Percentiles rank a stretch among this genome's conserved stretches.
Evolutionary conservation across 2,797 vertebrate genomes (phyloP).

Genomic region (Myotis daubentonii): DNA sequence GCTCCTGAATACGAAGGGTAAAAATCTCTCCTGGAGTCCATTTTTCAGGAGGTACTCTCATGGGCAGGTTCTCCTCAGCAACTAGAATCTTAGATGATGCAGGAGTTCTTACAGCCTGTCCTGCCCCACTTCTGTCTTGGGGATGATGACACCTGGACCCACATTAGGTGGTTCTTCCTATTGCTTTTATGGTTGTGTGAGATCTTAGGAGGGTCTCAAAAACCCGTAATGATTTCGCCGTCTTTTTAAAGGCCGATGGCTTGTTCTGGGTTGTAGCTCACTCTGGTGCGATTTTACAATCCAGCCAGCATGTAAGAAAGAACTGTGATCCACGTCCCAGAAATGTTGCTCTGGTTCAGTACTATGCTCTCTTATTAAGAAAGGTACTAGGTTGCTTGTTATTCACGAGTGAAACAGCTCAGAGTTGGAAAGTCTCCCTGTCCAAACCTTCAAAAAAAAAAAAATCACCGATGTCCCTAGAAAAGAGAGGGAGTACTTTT

Average conservation of each 20-base stretch:
- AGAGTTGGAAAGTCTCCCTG: not conserved
- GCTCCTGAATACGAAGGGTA: not conserved
- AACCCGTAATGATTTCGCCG: not conserved
- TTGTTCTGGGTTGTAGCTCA: constrained; percentile 21
- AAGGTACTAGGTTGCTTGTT: constrained; percentile 12
- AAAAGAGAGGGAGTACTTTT: not conserved
- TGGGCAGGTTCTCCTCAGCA: not conserved
- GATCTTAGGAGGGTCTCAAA: not conserved
- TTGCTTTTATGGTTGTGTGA: not conserved
- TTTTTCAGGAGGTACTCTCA: not conserved
- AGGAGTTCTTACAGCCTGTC: not conserved
- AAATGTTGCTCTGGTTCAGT: constrained; percentile 28
- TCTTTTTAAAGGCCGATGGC: not conserved
- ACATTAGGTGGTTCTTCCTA: not conserved
- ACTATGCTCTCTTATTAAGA: not conserved
- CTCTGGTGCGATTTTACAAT: not conserved
- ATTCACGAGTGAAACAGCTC: constrained; percentile 3
- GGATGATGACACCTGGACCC: not conserved
- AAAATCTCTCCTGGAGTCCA: not conserved
- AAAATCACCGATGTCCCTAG: not conserved
- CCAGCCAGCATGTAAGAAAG: not conserved
- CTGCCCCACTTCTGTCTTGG: not conserved
- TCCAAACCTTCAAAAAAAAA: not conserved
- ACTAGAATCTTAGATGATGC: not conserved
- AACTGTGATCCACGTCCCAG: not conserved